Conservation (phyloP, 2,888 invertebrate genomes). For the Rhabditoides inermis region DNA sequence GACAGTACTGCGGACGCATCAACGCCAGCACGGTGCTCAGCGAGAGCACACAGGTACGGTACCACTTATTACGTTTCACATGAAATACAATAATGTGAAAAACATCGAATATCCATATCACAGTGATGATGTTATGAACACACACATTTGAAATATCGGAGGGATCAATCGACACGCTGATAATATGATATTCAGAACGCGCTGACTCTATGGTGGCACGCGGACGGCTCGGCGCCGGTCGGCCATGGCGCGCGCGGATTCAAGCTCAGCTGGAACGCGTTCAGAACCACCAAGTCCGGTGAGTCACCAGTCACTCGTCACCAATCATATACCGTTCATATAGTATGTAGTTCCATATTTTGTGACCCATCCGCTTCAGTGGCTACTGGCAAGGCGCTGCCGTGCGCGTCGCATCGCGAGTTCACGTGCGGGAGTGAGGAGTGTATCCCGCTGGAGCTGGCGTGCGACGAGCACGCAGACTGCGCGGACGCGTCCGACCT, state of each 20-base stretch:
- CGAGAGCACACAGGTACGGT: no score
- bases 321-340: background rate
- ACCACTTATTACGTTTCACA: no score
- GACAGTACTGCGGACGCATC: no score
- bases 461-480: conserved; percentile 29
- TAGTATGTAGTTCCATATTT: background rate
- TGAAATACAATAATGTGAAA: no score
- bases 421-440: conserved; percentile 31
- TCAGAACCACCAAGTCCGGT: conserved; percentile 20
- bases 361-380: background rate
- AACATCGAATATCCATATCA: no score
- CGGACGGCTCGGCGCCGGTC: conserved; percentile 10
- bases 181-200: conserved; percentile 17
- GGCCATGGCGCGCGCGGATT: conserved; percentile 20
- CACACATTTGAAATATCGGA: background rate
- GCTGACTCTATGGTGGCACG: conserved; percentile 37
- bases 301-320: background rate
- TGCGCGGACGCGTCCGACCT: conserved; percentile 30
- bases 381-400: conserved; percentile 3
- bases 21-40: no score
- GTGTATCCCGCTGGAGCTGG: conserved; percentile 30
- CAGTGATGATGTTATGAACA: no score
- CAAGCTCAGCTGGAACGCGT: conserved; percentile 29
- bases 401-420: conserved; percentile 13
- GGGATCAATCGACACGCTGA: background rate